Conservation (phyloP, 2,888 invertebrate genomes). For the Sclerodermus sp. region DNA sequence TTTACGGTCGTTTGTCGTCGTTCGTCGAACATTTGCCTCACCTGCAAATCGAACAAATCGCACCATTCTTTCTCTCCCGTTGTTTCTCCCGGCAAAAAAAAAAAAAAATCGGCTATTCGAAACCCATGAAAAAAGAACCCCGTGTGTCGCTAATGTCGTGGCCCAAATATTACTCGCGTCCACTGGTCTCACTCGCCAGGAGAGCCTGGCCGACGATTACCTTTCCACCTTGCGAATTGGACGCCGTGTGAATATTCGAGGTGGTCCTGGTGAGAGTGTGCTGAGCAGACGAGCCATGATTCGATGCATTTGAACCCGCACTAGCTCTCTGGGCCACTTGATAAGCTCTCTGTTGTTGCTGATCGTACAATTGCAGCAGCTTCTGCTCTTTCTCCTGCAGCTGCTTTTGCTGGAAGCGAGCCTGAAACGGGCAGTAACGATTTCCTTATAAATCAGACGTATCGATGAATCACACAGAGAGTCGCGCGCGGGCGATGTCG, state of each 20-base stretch:
- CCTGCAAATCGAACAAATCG: slow-evolving; percentile 55
- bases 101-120: background rate
- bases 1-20: slow-evolving; percentile 67
- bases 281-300: slow-evolving; percentile 32
- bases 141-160: too few species aligned
- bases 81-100: slow-evolving; percentile 9
- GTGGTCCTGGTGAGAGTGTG: slow-evolving; percentile 39
- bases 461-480: too few species aligned
- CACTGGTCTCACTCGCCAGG: too few species aligned
- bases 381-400: slow-evolving; percentile 80
- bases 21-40: slow-evolving; percentile 86
- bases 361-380: slow-evolving; percentile 70
- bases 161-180: too few species aligned
- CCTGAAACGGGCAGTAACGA: slow-evolving; percentile 61
- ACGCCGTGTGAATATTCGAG: slow-evolving; percentile 35
- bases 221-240: slow-evolving; percentile 46
- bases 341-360: slow-evolving; percentile 68
- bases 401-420: slow-evolving; percentile 81
- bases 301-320: slow-evolving; percentile 58
- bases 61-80: background rate
- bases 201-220: too few species aligned
- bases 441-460: too few species aligned
- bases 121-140: too few species aligned
- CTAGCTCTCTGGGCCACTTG: slow-evolving; percentile 63
- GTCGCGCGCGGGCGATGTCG: too few species aligned